Evolutionary conservation across 1,140 invertebrate species (phyloP).

Genomic region (Bradysia coprophila): DNA sequence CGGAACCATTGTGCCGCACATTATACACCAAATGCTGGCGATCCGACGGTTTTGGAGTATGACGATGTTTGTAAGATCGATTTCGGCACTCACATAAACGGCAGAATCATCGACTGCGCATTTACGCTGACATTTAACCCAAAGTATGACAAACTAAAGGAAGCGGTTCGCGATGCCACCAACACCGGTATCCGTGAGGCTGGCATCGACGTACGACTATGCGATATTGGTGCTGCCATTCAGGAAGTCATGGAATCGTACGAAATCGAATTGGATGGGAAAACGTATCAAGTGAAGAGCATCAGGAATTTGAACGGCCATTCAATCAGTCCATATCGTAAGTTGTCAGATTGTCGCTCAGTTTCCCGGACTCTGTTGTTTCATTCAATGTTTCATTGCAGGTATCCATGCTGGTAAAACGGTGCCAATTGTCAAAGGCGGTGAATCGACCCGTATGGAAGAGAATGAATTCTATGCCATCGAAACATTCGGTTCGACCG

Average conservation of each 20-base stretch:
- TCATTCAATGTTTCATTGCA: slow-evolving; percentile 15
- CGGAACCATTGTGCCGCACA: slow-evolving; percentile 98
- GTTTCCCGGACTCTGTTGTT: not conserved
- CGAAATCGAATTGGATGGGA: slow-evolving; percentile 95
- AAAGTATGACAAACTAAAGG: slow-evolving; percentile 87
- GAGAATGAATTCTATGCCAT: slow-evolving; percentile 99
- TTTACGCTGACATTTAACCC: slow-evolving; percentile 95
- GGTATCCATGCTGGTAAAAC: slow-evolving; percentile 98
- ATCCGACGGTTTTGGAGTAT: slow-evolving; percentile 81
- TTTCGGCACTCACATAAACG: slow-evolving; percentile 98
- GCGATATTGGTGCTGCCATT: slow-evolving; percentile 93
- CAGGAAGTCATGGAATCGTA: slow-evolving; percentile 99
- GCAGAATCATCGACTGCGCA: slow-evolving; percentile 96
- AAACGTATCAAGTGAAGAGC: slow-evolving; percentile 90
- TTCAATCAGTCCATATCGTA: slow-evolving; percentile 89
- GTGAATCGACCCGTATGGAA: slow-evolving; percentile 95
- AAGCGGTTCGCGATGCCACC: slow-evolving; percentile 94
- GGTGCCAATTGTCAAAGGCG: slow-evolving; percentile 98
- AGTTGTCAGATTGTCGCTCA: slow-evolving; percentile 16
- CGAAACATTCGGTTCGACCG: slow-evolving; percentile 98
- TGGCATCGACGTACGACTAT: slow-evolving; percentile 93
- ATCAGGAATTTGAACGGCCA: slow-evolving; percentile 98
- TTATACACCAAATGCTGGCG: slow-evolving; percentile 98
- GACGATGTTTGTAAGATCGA: slow-evolving; percentile 99
- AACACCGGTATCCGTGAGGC: slow-evolving; percentile 91